Percentiles rank a stretch among this genome's conserved stretches.
Evolutionary conservation across 2,113 vertebrate genomes (phyloP).

Genomic region (Balaeniceps rex): DNA sequence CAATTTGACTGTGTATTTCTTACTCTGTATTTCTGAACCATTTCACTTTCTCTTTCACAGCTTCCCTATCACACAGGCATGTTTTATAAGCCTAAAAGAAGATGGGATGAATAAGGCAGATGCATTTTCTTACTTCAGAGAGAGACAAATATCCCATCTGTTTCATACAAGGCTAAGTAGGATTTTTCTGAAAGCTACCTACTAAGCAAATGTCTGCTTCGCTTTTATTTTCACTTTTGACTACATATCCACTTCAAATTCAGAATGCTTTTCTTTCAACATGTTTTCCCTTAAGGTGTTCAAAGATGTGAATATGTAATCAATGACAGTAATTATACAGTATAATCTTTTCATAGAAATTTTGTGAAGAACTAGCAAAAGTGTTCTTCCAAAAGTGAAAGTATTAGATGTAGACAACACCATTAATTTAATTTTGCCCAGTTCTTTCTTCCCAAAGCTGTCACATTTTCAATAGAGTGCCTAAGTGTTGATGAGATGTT

Average conservation of each 20-base stretch:
- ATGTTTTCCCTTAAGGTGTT: slow-evolving; percentile 23
- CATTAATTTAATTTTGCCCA: neutral
- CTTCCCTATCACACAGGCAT: neutral
- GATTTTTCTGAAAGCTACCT: slow-evolving; percentile 2
- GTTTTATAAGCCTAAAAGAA: neutral
- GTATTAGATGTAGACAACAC: neutral
- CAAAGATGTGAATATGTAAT: slow-evolving; percentile 11
- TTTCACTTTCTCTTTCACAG: neutral
- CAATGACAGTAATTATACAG: neutral
- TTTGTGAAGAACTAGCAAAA: neutral
- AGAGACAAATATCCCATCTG: slow-evolving; percentile 17
- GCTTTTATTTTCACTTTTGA: slow-evolving; percentile 36
- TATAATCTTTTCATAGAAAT: neutral
- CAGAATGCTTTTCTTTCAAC: slow-evolving; percentile 20
- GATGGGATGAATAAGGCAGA: neutral
- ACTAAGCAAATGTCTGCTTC: slow-evolving; percentile 11
- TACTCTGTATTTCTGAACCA: neutral
- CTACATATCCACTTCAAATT: slow-evolving; percentile 20
- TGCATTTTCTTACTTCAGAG: slow-evolving; percentile 17
- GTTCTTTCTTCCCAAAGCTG: neutral
- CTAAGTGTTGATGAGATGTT: neutral
- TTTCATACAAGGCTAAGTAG: neutral
- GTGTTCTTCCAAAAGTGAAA: neutral
- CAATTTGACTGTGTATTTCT: neutral
- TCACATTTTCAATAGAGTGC: neutral